phyloP scores from a whole-genome alignment of 30 jellyfish, hydroid and myxozoan genomes.

The Aurelia aurita region DNA sequence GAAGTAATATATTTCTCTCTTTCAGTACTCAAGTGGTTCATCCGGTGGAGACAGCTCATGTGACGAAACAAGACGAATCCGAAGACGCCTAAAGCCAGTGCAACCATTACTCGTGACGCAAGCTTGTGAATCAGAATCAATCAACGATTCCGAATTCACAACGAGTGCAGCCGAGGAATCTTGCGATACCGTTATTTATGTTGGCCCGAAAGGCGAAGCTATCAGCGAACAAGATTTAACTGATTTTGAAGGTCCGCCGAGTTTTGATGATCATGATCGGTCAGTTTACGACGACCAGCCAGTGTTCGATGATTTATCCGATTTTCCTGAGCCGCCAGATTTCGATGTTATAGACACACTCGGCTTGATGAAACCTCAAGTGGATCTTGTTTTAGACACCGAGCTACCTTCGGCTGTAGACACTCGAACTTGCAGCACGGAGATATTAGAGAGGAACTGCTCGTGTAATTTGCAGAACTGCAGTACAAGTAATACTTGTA shows the following conservation, averaged over 20 bases:
- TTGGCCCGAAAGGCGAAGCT: conserved; percentile 85
- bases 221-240: conserved; percentile 91
- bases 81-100: conserved; percentile 91
- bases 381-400: too few relatives aligned
- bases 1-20: background rate
- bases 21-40: conserved; percentile 88
- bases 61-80: conserved; percentile 80
- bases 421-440: conserved; percentile 8
- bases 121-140: conserved; percentile 91
- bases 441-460: conserved; percentile 49
- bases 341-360: background rate
- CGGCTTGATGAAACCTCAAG: too few relatives aligned
- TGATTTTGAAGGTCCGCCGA: conserved; percentile 92
- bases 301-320: background rate
- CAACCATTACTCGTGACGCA: conserved; percentile 92
- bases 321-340: background rate
- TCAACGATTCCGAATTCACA: conserved; percentile 93
- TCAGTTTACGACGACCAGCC: conserved; percentile 6
- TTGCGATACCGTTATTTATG: conserved; percentile 93
- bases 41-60: conserved; percentile 99
- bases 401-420: background rate
- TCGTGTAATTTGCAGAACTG: conserved; percentile 47
- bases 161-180: conserved; percentile 99
- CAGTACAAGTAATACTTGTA: conserved; percentile 54
- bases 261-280: conserved; percentile 32